These are phyloP conservation scores for Ennomos erosarius DNA, from an alignment of 2,888 invertebrate genomes.

Conservation along the genomic window DNA sequence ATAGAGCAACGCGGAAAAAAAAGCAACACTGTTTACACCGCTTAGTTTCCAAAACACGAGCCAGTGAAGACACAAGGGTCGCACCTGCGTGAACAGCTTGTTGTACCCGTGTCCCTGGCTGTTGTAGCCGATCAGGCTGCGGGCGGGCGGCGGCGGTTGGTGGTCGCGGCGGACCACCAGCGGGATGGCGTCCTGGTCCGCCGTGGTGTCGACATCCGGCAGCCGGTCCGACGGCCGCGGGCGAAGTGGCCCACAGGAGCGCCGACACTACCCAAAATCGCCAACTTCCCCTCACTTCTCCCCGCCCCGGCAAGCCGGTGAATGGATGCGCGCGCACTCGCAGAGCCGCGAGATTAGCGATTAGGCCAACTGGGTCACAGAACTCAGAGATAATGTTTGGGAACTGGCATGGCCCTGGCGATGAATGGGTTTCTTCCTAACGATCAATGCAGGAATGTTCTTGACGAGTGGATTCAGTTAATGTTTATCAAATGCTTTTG, in stretches of 20 bases:
- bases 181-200: slow-evolving; percentile 80
- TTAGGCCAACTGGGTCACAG: slow-evolving; percentile 61
- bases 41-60: slow-evolving; percentile 22
- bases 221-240: slow-evolving; percentile 59
- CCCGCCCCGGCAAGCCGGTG: slow-evolving; percentile 44
- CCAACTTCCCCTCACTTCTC: slow-evolving; percentile 33
- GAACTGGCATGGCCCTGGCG: slow-evolving; percentile 32
- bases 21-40: slow-evolving; percentile 14
- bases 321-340: slow-evolving; percentile 78
- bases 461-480: slow-evolving; percentile 9
- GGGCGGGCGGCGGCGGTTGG: slow-evolving; percentile 71
- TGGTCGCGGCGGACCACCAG: slow-evolving; percentile 82
- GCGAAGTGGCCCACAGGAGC: slow-evolving; percentile 50
- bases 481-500: slow-evolving; percentile 19
- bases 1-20: background rate
- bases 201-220: slow-evolving; percentile 72
- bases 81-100: slow-evolving; percentile 93
- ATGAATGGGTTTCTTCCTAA: slow-evolving; percentile 39
- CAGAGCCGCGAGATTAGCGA: slow-evolving; percentile 46
- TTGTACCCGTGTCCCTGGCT: slow-evolving; percentile 92
- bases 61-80: slow-evolving; percentile 49
- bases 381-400: slow-evolving; percentile 37
- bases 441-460: slow-evolving; percentile 36
- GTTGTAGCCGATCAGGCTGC: slow-evolving; percentile 91
- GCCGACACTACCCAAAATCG: slow-evolving; percentile 15